Percentiles rank a stretch among this genome's conserved stretches.
Evolutionary conservation across 1,140 invertebrate species (phyloP).

Genomic region (Physella acuta): DNA sequence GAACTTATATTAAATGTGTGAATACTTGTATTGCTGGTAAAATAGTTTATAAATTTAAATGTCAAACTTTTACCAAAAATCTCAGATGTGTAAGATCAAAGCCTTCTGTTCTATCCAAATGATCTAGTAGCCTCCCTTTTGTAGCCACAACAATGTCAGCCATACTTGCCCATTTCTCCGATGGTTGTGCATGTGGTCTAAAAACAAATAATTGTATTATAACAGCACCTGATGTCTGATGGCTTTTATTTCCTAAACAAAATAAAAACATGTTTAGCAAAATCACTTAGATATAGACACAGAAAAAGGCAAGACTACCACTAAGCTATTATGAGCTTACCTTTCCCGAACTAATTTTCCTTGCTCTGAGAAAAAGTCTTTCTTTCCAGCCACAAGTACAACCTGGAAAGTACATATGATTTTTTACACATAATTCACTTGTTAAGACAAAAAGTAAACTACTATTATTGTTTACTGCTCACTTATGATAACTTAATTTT

Average conservation of each 20-base stretch:
- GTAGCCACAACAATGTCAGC: conserved; percentile 92
- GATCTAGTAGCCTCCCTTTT: conserved; percentile 88
- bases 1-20: too few species aligned
- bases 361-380: conserved; percentile 76
- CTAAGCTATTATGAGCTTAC: conserved; percentile 30
- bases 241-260: not conserved
- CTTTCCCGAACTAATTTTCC: conserved; percentile 72
- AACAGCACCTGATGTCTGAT: not conserved
- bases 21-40: too few species aligned
- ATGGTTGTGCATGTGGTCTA: conserved; percentile 39
- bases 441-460: not conserved
- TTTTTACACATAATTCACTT: not conserved
- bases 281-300: not conserved
- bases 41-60: too few species aligned
- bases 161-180: conserved; percentile 32
- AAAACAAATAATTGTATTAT: not conserved
- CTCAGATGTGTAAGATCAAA: conserved; percentile 78
- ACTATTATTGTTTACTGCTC: too few species aligned
- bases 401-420: conserved; percentile 39
- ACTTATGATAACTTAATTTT: too few species aligned
- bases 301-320: not conserved
- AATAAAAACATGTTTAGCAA: not conserved
- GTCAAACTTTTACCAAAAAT: conserved; percentile 82
- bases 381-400: conserved; percentile 73
- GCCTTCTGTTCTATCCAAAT: conserved; percentile 83